phyloP scores from a whole-genome alignment of 2,797 vertebrate species.

The Hydrophis major region DNA sequence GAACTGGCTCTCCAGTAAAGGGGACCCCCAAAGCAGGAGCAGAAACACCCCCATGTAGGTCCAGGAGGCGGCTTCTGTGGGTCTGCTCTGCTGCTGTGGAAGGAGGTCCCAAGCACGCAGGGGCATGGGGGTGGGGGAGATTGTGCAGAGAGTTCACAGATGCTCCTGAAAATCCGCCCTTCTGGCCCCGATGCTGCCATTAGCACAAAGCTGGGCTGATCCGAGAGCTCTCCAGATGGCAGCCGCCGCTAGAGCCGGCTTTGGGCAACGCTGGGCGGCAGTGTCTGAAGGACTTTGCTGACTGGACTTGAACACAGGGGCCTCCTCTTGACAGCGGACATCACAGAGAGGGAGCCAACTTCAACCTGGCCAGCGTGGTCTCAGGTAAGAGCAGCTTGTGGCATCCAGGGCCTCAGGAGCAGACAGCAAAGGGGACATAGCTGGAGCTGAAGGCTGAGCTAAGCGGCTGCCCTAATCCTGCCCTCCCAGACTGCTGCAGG shows the following conservation, averaged over 20 bases:
- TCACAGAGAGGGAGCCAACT: background rate
- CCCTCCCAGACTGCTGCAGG: constrained; percentile 33
- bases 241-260: background rate
- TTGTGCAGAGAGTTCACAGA: background rate
- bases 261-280: background rate
- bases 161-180: background rate
- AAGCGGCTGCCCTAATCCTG: constrained; percentile 50
- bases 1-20: background rate
- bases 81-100: background rate
- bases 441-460: constrained; percentile 41
- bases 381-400: constrained; percentile 9
- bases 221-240: background rate
- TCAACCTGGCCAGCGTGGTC: constrained; percentile 18
- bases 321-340: background rate
- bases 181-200: background rate
- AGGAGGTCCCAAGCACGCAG: background rate
- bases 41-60: accelerated
- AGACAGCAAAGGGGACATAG: constrained; percentile 32
- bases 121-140: background rate
- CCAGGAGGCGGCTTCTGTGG: background rate
- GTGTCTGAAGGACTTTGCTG: background rate
- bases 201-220: background rate
- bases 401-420: constrained; percentile 27
- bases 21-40: background rate
- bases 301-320: background rate